Conservation (phyloP, 2,888 invertebrate species). For the Cephalotes varians region DNA sequence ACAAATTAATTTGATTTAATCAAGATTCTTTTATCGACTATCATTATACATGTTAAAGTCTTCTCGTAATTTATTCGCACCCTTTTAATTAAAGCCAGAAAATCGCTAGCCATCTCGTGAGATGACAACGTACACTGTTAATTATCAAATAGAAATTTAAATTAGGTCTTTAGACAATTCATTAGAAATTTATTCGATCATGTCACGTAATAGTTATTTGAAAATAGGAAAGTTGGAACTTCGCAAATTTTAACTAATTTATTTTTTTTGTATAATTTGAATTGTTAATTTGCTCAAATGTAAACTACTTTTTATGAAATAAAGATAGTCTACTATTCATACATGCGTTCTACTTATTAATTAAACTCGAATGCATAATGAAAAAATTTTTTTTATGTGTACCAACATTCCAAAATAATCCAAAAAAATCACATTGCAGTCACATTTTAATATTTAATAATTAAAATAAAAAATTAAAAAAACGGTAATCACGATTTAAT, state of each 20-base stretch:
- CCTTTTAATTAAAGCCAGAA: constrained; percentile 69
- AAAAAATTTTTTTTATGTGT: background rate
- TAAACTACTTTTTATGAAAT: constrained; percentile 21
- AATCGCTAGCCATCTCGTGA: constrained; percentile 54
- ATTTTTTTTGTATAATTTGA: constrained; percentile 1
- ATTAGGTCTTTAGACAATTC: constrained; percentile 48
- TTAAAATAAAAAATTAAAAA: too few relatives aligned
- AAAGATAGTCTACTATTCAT: background rate
- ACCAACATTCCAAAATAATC: background rate
- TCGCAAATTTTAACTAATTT: constrained; percentile 8
- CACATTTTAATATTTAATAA: background rate
- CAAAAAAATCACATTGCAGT: too few relatives aligned
- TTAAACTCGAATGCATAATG: constrained; percentile 14
- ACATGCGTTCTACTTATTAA: background rate
- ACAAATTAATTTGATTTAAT: constrained; percentile 75
- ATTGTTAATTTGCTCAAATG: constrained; percentile 19
- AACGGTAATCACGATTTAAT: background rate
- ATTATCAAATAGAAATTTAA: constrained; percentile 55
- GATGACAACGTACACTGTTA: constrained; percentile 29
- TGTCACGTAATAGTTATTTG: constrained; percentile 25
- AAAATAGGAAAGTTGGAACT: background rate
- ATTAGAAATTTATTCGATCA: constrained; percentile 14
- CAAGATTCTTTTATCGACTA: constrained; percentile 75
- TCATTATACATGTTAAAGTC: constrained; percentile 69
- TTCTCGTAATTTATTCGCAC: constrained; percentile 66